phyloP scores from a whole-genome alignment of 2,113 vertebrate genomes.

The Lepus timidus region DNA sequence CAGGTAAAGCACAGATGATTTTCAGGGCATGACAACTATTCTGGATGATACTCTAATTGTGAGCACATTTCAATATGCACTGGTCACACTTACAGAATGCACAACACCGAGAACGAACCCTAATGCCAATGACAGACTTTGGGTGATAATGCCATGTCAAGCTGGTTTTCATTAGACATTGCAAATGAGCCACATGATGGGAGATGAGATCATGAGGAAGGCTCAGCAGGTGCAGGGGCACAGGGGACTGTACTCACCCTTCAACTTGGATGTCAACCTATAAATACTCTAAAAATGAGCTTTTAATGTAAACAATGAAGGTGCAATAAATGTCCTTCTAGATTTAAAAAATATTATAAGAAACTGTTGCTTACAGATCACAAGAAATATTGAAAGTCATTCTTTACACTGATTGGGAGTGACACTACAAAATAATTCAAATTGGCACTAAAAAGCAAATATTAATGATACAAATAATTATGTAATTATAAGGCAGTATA shows the following conservation, averaged over 20 bases:
- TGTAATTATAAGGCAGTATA: background rate
- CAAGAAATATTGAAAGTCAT: background rate
- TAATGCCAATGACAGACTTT: background rate
- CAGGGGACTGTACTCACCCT: background rate
- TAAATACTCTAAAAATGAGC: background rate
- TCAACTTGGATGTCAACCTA: background rate
- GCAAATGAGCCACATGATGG: background rate
- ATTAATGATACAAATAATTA: conserved; percentile 34
- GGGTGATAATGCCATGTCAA: background rate
- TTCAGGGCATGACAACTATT: background rate
- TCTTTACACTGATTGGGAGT: background rate
- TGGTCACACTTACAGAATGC: background rate
- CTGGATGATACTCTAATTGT: background rate
- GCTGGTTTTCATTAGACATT: background rate
- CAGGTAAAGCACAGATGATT: background rate
- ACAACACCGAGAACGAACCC: background rate
- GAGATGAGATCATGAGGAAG: background rate
- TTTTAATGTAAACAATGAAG: background rate
- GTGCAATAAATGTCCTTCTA: background rate
- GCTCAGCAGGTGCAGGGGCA: no score
- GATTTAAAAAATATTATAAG: background rate
- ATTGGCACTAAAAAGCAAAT: background rate
- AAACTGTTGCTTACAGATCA: background rate
- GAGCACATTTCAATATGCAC: background rate
- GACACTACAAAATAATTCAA: background rate